Base-by-base conservation (phyloP, 2,113 vertebrate species). In the Stomatorhinus ivindoensis region DNA sequence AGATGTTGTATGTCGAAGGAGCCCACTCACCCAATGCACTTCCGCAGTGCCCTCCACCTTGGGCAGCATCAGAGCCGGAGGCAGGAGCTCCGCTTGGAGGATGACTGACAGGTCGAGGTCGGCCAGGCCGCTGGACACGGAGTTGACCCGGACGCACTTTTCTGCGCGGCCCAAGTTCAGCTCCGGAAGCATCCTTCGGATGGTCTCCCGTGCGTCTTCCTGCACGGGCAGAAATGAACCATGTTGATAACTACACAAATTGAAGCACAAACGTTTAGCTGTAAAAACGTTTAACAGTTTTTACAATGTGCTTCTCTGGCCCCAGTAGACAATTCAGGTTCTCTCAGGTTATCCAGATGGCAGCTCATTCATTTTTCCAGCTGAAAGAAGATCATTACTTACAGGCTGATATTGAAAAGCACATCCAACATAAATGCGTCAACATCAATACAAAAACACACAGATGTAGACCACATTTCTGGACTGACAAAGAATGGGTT, bases 91-190 rank as follows among this genome's bases (percentile, higher is more conserved):
- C 3, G 96, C 96, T 90, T 95, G 95, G 89, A 99, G 93, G 90
- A 99, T 91, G 31, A 95, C 94, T 89, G 96, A 94, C 58, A 99
- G 95, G 94, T 99, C 98, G 47, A 95, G 95, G 85, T 98, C 97
- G 0, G 97, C 96, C 89, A 99, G 95, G 88, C 97, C 97, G 0
- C 98, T 99, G 92, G 98, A 98, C 91, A 98, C 97, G 0, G 98
- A 98, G 93, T 99, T 99, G 91, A 99, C 95, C 91, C 98, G 94
- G 88, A 99, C 98, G 82, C 98, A 99, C 91, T 97, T 98, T 90
- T 99, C 98, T 0, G 97, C 95, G 21, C 93, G 93, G 31, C 97
- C 97, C 89, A 98, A 92, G 87, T 97, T 95, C 94, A 97, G 94
- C 86, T 96, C 96, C 35, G 93, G 95, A 13, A 99, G 95, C 92